A percentile compares a stretch with the other conserved stretches of the same genome.
Evolutionary conservation across 2,113 vertebrate genomes (phyloP).

Genomic region (Myiopsitta monachus): DNA sequence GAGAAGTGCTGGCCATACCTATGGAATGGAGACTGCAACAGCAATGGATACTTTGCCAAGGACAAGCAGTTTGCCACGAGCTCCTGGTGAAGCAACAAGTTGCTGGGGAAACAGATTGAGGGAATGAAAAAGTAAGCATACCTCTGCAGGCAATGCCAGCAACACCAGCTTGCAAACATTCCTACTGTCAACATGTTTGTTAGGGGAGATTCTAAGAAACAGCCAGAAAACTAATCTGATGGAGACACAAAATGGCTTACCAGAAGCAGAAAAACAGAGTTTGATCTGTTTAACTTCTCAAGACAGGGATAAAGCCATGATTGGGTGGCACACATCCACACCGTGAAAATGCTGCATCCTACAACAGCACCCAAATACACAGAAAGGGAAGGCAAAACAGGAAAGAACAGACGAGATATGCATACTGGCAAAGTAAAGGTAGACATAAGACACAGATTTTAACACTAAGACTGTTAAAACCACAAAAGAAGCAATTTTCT

Average conservation of each 20-base stretch:
- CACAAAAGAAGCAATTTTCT: not conserved
- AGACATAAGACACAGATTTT: not conserved
- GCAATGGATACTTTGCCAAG: fast-evolving
- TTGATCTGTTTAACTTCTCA: not conserved
- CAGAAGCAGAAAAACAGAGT: not conserved
- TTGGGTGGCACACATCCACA: too few species aligned
- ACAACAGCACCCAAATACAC: not conserved
- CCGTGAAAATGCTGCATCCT: not conserved
- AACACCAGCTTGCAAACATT: too few species aligned
- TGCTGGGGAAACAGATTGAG: not conserved
- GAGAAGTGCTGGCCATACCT: fast-evolving
- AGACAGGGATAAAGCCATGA: not conserved
- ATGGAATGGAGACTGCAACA: not conserved
- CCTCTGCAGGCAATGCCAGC: not conserved
- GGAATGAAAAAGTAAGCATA: not conserved
- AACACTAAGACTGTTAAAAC: not conserved
- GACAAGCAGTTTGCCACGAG: not conserved
- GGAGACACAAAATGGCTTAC: not conserved
- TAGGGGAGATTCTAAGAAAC: not conserved
- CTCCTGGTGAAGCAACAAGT: not conserved
- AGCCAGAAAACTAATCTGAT: not conserved
- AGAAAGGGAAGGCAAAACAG: fast-evolving
- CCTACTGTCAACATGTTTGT: fast-evolving
- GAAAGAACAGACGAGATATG: fast-evolving
- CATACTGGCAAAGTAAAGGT: fast-evolving